Percentiles rank a stretch among this genome's conserved stretches.
Evolutionary conservation across 2,113 vertebrate genomes (phyloP).

Genomic region (Python bivittatus): DNA sequence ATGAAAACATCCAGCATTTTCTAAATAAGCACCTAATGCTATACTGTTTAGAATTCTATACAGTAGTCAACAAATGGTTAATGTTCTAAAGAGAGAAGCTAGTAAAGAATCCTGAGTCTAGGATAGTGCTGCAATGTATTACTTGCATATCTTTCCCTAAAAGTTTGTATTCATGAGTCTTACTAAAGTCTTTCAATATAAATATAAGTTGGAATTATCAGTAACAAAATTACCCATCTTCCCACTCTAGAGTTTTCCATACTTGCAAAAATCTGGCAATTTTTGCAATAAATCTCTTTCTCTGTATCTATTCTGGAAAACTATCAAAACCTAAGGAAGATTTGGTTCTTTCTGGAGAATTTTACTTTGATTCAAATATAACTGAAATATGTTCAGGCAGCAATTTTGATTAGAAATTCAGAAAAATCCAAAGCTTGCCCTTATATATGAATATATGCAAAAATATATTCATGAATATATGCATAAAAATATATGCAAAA

Average conservation of each 20-base stretch:
- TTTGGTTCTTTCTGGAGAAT: too few species aligned
- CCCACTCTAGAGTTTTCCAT: too few species aligned
- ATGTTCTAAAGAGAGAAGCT: background rate
- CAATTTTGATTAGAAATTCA: too few species aligned
- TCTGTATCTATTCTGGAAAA: too few species aligned
- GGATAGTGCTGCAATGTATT: background rate
- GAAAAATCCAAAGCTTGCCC: background rate
- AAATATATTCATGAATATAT: background rate
- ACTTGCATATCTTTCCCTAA: background rate
- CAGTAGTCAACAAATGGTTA: background rate
- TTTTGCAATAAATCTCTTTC: too few species aligned
- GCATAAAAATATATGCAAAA: background rate
- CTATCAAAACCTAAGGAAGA: background rate
- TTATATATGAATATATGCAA: background rate
- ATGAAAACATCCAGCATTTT: background rate
- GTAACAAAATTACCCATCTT: too few species aligned
- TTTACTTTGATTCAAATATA: too few species aligned
- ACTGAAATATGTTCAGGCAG: too few species aligned
- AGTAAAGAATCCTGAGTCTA: background rate
- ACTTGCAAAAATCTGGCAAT: too few species aligned
- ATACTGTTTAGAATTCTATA: background rate
- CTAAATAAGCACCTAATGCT: background rate
- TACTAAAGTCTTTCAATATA: too few species aligned
- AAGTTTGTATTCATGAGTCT: background rate
- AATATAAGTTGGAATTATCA: too few species aligned